A percentile compares a stretch with the other conserved stretches of the same genome.
phyloP scores from a whole-genome alignment of 2,888 invertebrate species.

The Dromius quadrimaculatus region DNA sequence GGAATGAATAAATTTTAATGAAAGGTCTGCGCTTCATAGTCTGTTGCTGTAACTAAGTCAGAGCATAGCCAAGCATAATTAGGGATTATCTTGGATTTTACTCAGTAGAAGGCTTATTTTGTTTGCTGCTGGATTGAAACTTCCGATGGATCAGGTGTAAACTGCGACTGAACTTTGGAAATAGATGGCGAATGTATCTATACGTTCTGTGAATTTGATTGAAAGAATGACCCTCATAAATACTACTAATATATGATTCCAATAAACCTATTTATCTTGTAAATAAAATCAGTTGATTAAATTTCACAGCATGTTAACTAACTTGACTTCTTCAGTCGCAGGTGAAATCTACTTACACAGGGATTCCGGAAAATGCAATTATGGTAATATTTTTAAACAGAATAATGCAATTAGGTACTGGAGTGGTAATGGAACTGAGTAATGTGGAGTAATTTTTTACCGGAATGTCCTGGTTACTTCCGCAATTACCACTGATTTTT shows the following conservation, averaged over 20 bases:
- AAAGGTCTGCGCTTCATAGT: constrained; percentile 18
- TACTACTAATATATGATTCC: too few species aligned
- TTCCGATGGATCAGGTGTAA: too few species aligned
- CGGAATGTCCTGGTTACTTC: constrained; percentile 26
- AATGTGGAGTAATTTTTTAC: constrained; percentile 19
- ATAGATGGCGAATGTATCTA: too few species aligned
- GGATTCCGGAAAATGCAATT: constrained; percentile 24
- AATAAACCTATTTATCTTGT: too few species aligned
- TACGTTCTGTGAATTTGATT: too few species aligned
- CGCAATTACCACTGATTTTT: constrained; percentile 29
- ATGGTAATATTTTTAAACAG: constrained; percentile 32
- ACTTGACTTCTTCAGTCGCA: too few species aligned
- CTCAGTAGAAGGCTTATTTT: constrained; percentile 6
- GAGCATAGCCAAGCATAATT: constrained; percentile 35
- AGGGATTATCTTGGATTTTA: constrained; percentile 45
- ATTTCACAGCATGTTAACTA: too few species aligned
- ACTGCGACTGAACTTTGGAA: too few species aligned
- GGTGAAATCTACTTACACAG: too few species aligned
- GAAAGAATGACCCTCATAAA: too few species aligned
- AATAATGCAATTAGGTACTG: constrained; percentile 21
- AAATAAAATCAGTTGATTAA: too few species aligned
- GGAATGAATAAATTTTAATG: constrained; percentile 47
- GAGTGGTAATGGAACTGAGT: constrained; percentile 28
- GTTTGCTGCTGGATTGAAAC: background rate
- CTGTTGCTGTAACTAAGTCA: constrained; percentile 27